Evolutionary conservation across 1,140 invertebrate species (phyloP).

Genomic region (Zaprionus inermis): DNA sequence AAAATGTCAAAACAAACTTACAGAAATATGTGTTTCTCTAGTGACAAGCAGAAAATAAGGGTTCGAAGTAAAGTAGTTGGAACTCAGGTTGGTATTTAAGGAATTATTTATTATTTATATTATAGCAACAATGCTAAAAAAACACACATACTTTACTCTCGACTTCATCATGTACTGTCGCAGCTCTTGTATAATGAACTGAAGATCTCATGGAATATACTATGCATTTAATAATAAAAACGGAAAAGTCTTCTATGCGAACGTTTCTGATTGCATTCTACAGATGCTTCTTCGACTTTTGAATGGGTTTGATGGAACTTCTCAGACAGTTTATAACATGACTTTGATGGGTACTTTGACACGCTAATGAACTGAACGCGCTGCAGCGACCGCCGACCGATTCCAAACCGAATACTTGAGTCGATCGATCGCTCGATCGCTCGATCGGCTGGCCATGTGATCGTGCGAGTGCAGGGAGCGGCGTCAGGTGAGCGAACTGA

Average conservation of each 20-base stretch:
- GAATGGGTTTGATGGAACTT: conserved; percentile 12
- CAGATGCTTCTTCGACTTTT: conserved; percentile 2
- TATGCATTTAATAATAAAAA: neutral
- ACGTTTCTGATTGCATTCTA: conserved; percentile 7
- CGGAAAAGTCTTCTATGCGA: neutral
- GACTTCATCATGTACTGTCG: too few species aligned
- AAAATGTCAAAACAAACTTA: conserved; percentile 24
- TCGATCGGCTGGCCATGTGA: neutral
- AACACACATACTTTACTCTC: too few species aligned
- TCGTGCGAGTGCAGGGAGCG: neutral
- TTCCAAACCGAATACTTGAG: conserved; percentile 25
- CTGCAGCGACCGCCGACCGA: conserved; percentile 8
- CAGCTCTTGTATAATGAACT: too few species aligned
- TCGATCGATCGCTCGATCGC: neutral
- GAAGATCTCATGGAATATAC: neutral
- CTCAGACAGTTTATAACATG: conserved; percentile 27
- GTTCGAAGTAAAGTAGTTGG: conserved; percentile 10
- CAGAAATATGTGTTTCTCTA: neutral
- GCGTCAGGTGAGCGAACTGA: conserved; percentile 2
- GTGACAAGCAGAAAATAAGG: conserved; percentile 1
- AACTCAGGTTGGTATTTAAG: too few species aligned
- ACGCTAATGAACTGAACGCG: conserved; percentile 24
- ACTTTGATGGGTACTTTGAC: conserved; percentile 19
- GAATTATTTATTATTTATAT: too few species aligned
- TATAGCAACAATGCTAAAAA: too few species aligned